Evolutionary conservation across 1,140 invertebrate species (phyloP).

Genomic region (Platyura marginata): DNA sequence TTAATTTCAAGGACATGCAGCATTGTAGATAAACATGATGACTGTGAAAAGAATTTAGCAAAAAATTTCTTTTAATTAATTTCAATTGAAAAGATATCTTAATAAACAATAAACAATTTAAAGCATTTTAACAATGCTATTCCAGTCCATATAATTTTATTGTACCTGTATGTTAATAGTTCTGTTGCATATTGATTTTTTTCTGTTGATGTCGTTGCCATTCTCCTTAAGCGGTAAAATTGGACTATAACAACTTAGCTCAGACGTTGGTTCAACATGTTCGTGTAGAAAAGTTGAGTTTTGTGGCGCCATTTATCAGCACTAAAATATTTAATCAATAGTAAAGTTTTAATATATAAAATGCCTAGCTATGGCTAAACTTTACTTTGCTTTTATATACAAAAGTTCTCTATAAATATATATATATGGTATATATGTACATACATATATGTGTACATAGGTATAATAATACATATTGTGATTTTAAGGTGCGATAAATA

Average conservation of each 20-base stretch:
- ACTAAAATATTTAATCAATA: background rate
- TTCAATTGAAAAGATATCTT: no score
- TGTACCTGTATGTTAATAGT: no score
- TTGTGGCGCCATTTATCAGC: conserved; percentile 3
- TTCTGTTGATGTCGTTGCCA: no score
- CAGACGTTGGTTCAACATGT: background rate
- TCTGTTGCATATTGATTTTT: no score
- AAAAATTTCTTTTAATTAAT: no score
- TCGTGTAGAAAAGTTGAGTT: conserved; percentile 3
- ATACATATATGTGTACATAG: background rate
- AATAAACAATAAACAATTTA: no score
- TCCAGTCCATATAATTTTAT: no score
- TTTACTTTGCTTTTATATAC: background rate
- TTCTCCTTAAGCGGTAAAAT: background rate
- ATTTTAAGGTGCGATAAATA: background rate
- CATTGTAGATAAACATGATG: no score
- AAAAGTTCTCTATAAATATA: background rate
- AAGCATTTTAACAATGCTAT: no score
- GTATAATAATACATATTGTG: background rate
- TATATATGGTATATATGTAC: no score
- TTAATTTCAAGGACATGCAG: no score
- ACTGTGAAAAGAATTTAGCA: no score
- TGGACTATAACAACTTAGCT: background rate
- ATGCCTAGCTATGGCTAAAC: background rate
- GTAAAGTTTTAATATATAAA: background rate